phyloP scores from a whole-genome alignment of 2,797 vertebrate species.

The Acrocephalus scirpaceus region DNA sequence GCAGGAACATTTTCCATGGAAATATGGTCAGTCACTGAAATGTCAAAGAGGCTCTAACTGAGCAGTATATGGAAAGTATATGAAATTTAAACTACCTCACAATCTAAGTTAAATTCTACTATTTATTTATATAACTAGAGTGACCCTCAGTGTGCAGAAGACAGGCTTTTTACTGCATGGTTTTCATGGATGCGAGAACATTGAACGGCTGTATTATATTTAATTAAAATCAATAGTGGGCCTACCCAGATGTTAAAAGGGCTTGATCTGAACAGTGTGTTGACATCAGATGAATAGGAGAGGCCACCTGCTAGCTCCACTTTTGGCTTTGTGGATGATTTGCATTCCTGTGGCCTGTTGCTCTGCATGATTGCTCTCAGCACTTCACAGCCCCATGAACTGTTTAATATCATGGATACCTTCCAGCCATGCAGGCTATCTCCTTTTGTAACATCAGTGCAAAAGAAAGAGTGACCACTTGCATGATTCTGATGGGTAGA shows the following conservation, averaged over 20 bases:
- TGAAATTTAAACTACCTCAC: constrained; percentile 76
- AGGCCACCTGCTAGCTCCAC: constrained; percentile 95
- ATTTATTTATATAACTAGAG: constrained; percentile 86
- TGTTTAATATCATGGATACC: constrained; percentile 89
- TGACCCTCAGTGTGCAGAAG: constrained; percentile 80
- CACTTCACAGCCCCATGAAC: constrained; percentile 88
- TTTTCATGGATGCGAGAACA: constrained; percentile 78
- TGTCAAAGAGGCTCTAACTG: constrained; percentile 65
- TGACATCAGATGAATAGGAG: constrained; percentile 89
- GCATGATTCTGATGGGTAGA: constrained; percentile 68
- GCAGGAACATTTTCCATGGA: constrained; percentile 67
- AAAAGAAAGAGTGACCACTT: constrained; percentile 80
- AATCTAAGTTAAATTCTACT: constrained; percentile 78
- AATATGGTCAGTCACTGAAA: constrained; percentile 64
- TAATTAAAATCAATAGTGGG: constrained; percentile 90
- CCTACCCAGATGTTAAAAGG: constrained; percentile 87
- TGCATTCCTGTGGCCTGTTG: constrained; percentile 97
- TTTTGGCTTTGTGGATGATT: constrained; percentile 88
- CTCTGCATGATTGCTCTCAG: constrained; percentile 89
- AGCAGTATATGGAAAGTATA: constrained; percentile 75
- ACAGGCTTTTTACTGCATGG: constrained; percentile 75
- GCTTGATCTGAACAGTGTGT: constrained; percentile 83
- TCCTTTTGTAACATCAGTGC: constrained; percentile 76
- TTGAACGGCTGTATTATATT: constrained; percentile 85
- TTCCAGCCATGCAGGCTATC: constrained; percentile 84